Conservation (phyloP, 2,888 invertebrate genomes). For the Pseudococcus jackbeardsleyi region DNA sequence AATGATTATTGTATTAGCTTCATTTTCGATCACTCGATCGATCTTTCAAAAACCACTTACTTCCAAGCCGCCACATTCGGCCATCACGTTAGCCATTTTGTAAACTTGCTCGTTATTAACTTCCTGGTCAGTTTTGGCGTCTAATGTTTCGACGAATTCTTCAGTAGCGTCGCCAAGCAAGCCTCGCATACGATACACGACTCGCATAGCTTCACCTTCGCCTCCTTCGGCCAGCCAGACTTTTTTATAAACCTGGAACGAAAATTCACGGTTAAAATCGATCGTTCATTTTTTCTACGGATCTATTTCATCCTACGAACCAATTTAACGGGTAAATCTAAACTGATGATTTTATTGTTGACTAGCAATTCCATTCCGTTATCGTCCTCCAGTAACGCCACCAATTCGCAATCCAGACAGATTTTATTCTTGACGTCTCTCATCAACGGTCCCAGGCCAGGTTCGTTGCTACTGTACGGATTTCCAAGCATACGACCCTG, state of each 20-base stretch:
- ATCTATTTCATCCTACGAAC: slow-evolving; percentile 70
- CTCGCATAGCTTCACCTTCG: slow-evolving; percentile 95
- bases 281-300: neutral
- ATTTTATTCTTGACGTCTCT: slow-evolving; percentile 99
- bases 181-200: slow-evolving; percentile 98
- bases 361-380: slow-evolving; percentile 98
- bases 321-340: slow-evolving; percentile 96
- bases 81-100: slow-evolving; percentile 88
- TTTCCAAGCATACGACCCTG: slow-evolving; percentile 98
- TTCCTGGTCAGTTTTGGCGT: slow-evolving; percentile 85
- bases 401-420: slow-evolving; percentile 96
- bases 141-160: slow-evolving; percentile 96
- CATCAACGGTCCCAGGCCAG: slow-evolving; percentile 97
- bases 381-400: slow-evolving; percentile 97
- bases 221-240: slow-evolving; percentile 89
- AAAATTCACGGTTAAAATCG: neutral
- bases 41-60: slow-evolving; percentile 69
- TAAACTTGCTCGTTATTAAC: slow-evolving; percentile 96
- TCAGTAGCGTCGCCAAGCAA: slow-evolving; percentile 98
- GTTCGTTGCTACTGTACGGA: slow-evolving; percentile 94
- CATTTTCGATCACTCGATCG: neutral
- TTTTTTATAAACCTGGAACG: slow-evolving; percentile 71
- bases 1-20: neutral
- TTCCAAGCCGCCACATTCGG: slow-evolving; percentile 82
- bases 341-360: slow-evolving; percentile 97